These are phyloP conservation scores for Melieria picta DNA, from an alignment of 2,888 invertebrate species.

Conservation along the genomic window DNA sequence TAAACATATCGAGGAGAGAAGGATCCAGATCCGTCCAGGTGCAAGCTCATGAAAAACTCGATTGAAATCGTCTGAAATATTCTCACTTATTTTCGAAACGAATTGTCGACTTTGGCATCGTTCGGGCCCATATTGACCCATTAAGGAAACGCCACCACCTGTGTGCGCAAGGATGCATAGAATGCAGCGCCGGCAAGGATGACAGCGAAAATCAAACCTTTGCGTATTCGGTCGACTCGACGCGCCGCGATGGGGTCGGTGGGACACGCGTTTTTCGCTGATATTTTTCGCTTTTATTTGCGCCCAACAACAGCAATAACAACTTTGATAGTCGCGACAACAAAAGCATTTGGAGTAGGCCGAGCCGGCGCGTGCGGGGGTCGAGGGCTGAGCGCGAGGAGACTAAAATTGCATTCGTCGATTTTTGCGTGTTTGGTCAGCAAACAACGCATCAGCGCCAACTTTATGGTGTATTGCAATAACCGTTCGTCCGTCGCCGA, in stretches of 20 bases:
- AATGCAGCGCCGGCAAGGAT: no score
- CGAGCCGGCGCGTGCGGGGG: neutral
- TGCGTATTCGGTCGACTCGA: no score
- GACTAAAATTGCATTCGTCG: constrained; percentile 18
- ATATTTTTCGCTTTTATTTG: constrained; percentile 27
- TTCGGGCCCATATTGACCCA: no score
- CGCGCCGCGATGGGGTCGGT: neutral
- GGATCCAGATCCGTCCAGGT: no score
- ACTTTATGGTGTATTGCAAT: constrained; percentile 3
- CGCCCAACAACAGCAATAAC: neutral
- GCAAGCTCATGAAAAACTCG: no score
- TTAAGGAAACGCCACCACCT: no score
- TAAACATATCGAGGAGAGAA: no score
- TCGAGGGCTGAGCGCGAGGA: neutral
- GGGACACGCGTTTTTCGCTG: constrained; percentile 13
- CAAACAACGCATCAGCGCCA: constrained; percentile 21
- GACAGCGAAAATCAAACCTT: no score
- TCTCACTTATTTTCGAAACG: no score
- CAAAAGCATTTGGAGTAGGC: neutral
- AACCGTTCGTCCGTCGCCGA: constrained; percentile 10
- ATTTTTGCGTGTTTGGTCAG: constrained; percentile 24
- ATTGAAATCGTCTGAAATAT: no score
- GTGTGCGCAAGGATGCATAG: no score
- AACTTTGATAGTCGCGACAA: neutral
- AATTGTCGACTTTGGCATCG: no score